phyloP scores from a whole-genome alignment of 2,888 invertebrate genomes.

The Eupsilia transversa region DNA sequence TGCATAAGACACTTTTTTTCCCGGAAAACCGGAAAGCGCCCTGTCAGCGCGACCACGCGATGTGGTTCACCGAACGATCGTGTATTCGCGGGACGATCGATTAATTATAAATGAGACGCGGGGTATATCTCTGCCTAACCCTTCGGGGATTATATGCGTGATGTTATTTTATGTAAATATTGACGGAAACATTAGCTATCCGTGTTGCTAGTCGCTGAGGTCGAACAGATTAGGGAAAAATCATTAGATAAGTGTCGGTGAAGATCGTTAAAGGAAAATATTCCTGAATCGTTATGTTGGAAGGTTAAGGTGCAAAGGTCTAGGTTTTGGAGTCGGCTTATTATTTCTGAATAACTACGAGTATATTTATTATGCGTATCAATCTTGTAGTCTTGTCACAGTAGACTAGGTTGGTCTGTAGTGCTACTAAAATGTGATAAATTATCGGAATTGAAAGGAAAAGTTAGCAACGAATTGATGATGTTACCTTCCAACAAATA shows the following conservation, averaged over 20 bases:
- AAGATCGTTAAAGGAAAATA: constrained; percentile 24
- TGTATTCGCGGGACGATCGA: too few species aligned
- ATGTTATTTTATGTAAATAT: background rate
- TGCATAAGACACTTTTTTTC: too few species aligned
- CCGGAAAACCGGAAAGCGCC: too few species aligned
- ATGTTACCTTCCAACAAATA: constrained; percentile 9
- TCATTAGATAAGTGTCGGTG: background rate
- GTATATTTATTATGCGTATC: too few species aligned
- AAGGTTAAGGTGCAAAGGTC: constrained; percentile 19
- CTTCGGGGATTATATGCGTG: too few species aligned
- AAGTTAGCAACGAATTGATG: background rate
- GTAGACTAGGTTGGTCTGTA: background rate
- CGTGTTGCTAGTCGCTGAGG: background rate
- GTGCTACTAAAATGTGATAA: background rate
- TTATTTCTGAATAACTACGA: too few species aligned
- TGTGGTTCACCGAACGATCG: too few species aligned
- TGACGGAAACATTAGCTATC: background rate
- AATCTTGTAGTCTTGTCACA: background rate
- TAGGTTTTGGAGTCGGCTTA: background rate
- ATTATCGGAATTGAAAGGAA: background rate
- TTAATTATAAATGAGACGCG: too few species aligned
- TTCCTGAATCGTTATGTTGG: constrained; percentile 20
- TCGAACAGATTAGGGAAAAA: constrained; percentile 23
- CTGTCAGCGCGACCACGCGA: too few species aligned
- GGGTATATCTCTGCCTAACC: background rate